These are phyloP conservation scores for Eueremaeus valkanovi DNA, from an alignment of 2,888 invertebrate genomes.

Conservation along the genomic window DNA sequence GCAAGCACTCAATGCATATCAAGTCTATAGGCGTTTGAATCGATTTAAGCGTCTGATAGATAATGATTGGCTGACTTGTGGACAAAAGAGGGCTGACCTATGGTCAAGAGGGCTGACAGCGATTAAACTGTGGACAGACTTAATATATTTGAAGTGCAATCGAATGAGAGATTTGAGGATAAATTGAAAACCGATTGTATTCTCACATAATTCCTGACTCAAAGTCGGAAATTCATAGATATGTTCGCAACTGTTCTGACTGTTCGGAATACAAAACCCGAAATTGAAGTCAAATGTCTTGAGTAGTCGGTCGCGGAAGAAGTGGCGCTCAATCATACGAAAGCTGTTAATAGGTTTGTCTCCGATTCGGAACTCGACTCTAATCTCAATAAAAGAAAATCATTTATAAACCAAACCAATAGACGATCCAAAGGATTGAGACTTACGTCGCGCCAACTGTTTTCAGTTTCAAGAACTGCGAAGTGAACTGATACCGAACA, in stretches of 20 bases:
- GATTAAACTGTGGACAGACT: background rate
- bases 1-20: no score
- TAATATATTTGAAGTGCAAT: slow-evolving; percentile 1
- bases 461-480: slow-evolving; percentile 89
- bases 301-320: slow-evolving; percentile 82
- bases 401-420: background rate
- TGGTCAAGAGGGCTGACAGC: no score
- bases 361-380: slow-evolving; percentile 95
- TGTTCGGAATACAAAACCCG: slow-evolving; percentile 97
- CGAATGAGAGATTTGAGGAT: slow-evolving; percentile 5
- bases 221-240: slow-evolving; percentile 96
- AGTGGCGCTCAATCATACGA: slow-evolving; percentile 97
- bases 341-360: slow-evolving; percentile 84
- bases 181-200: slow-evolving; percentile 9
- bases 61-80: no score
- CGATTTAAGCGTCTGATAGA: no score
- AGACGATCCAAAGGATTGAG: slow-evolving; percentile 25
- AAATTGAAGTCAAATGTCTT: slow-evolving; percentile 99
- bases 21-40: no score
- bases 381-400: slow-evolving; percentile 52
- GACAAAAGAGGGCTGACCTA: no score
- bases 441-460: slow-evolving; percentile 96
- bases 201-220: slow-evolving; percentile 76
- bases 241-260: slow-evolving; percentile 96
- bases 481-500: slow-evolving; percentile 98